phyloP scores from a whole-genome alignment of 2,797 vertebrate genomes.

The Vireo griseus region DNA sequence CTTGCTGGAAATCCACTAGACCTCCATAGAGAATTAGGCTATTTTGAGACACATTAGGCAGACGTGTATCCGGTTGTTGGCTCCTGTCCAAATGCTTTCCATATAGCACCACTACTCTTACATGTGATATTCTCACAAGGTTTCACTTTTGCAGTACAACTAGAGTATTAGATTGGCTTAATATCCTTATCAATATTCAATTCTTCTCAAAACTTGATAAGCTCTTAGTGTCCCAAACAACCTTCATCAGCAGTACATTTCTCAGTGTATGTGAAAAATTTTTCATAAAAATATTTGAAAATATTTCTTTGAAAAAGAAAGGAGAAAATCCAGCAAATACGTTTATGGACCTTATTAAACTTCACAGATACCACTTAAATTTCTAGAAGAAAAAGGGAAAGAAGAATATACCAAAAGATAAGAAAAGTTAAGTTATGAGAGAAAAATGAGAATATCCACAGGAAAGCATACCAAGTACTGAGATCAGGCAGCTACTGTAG shows the following conservation, averaged over 20 bases:
- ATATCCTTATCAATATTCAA: not conserved
- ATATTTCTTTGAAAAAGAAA: not conserved
- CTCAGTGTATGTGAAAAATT: not conserved
- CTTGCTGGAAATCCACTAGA: not conserved
- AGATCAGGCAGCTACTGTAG: not conserved
- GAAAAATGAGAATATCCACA: not conserved
- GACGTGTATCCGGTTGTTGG: not conserved
- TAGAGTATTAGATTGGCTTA: not conserved
- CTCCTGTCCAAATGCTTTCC: not conserved
- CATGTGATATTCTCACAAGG: not conserved
- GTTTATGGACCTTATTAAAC: not conserved
- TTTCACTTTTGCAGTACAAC: not conserved
- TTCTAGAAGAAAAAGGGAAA: not conserved
- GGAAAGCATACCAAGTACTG: not conserved
- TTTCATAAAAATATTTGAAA: not conserved
- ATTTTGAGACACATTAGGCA: not conserved
- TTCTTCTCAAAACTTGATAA: not conserved
- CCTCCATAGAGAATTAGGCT: accelerated
- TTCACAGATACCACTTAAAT: not conserved
- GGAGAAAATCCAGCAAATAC: not conserved
- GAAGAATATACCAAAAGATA: not conserved
- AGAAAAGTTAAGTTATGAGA: not conserved
- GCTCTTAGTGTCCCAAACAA: not conserved
- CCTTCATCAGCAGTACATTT: not conserved
- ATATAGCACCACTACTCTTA: not conserved